phyloP scores from a whole-genome alignment of 2,888 invertebrate genomes.

The Aspidiotus rigidus region DNA sequence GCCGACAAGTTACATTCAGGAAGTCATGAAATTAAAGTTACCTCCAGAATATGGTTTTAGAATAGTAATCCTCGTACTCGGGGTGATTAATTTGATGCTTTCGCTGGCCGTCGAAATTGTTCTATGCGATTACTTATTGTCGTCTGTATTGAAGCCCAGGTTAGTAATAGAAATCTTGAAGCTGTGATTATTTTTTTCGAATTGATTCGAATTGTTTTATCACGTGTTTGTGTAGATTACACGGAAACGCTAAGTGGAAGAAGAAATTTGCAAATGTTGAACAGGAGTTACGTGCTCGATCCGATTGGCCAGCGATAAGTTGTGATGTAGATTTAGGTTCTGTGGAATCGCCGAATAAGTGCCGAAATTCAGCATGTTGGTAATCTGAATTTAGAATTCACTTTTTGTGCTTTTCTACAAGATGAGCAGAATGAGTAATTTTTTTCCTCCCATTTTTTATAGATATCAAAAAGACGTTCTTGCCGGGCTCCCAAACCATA shows the following conservation, averaged over 20 bases:
- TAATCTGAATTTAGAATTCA: background rate
- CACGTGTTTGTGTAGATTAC: slow-evolving; percentile 29
- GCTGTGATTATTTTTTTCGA: background rate
- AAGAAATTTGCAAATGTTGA: slow-evolving; percentile 54
- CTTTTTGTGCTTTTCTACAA: background rate
- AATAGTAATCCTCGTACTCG: slow-evolving; percentile 50
- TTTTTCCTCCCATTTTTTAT: background rate
- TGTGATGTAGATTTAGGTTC: slow-evolving; percentile 26
- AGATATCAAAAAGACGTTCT: slow-evolving; percentile 12
- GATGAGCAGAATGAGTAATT: too few species aligned
- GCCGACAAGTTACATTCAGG: slow-evolving; percentile 55
- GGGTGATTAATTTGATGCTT: slow-evolving; percentile 45
- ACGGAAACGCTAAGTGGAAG: slow-evolving; percentile 35
- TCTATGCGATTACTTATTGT: slow-evolving; percentile 51
- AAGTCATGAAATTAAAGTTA: slow-evolving; percentile 56
- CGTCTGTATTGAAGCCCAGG: slow-evolving; percentile 46
- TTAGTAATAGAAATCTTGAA: slow-evolving; percentile 30
- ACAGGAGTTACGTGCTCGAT: slow-evolving; percentile 49
- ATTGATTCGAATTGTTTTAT: background rate
- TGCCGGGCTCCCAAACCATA: slow-evolving; percentile 21
- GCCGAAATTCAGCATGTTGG: slow-evolving; percentile 1
- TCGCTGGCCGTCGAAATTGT: slow-evolving; percentile 50
- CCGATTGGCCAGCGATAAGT: slow-evolving; percentile 52
- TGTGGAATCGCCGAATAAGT: slow-evolving; percentile 1
- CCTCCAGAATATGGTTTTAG: slow-evolving; percentile 55